Conservation (phyloP, 2,113 vertebrate species). For the Callorhinus ursinus region DNA sequence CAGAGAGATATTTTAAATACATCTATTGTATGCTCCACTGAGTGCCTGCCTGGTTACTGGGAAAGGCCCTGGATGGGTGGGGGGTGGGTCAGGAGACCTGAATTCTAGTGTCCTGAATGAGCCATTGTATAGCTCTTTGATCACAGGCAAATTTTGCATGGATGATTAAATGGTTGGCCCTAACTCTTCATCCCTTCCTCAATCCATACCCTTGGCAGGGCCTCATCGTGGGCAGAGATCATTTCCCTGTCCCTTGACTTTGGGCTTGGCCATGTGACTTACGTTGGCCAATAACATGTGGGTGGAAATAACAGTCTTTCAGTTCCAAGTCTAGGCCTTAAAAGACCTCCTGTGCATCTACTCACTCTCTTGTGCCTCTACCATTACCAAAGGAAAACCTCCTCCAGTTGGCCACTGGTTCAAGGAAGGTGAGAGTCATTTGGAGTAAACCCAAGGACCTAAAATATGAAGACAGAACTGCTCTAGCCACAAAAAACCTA, state of each 20-base stretch:
- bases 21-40: neutral
- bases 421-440: constrained; percentile 20
- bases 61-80: neutral
- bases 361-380: neutral
- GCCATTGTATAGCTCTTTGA: neutral
- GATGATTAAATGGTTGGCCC: neutral
- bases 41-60: neutral
- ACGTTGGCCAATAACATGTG: neutral
- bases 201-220: neutral
- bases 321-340: neutral
- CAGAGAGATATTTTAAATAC: constrained; percentile 20
- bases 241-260: constrained; percentile 23
- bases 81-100: neutral
- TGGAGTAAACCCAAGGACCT: neutral
- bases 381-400: neutral
- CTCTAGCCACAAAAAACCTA: neutral
- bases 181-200: neutral
- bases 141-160: constrained; percentile 26
- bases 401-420: neutral
- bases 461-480: neutral
- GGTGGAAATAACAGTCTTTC: neutral
- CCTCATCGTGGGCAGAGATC: neutral
- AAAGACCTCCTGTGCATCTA: neutral
- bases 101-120: neutral
- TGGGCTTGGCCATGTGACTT: neutral